phyloP scores from a whole-genome alignment of 2,888 invertebrate species.

The Drymonia ruficornis region DNA sequence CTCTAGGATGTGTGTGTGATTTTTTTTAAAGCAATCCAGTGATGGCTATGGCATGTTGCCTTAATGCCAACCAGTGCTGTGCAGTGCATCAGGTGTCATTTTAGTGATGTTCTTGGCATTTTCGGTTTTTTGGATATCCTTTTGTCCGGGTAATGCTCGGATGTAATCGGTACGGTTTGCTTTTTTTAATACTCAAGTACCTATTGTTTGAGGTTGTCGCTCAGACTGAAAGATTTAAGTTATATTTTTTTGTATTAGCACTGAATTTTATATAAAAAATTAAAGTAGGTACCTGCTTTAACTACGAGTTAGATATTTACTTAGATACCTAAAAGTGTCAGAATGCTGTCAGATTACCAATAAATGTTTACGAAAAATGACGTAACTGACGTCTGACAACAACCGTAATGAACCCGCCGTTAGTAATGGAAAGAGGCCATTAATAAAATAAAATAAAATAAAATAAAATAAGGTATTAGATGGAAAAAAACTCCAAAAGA shows the following conservation, averaged over 20 bases:
- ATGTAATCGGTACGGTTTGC: conserved; percentile 46
- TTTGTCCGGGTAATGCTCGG: conserved; percentile 52
- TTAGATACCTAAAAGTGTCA: too few species aligned
- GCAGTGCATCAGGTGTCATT: conserved; percentile 42
- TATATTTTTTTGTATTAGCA: background rate
- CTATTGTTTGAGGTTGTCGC: conserved; percentile 38
- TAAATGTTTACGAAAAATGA: background rate
- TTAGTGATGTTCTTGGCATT: conserved; percentile 58
- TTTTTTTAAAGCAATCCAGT: conserved; percentile 37
- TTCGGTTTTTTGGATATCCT: conserved; percentile 52
- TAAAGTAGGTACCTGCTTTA: too few species aligned
- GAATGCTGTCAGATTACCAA: too few species aligned
- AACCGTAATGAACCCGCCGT: background rate
- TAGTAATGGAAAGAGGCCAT: too few species aligned
- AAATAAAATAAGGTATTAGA: too few species aligned
- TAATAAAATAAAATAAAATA: too few species aligned
- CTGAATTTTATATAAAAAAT: too few species aligned
- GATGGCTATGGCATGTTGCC: conserved; percentile 47
- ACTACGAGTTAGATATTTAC: too few species aligned
- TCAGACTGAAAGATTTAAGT: conserved; percentile 14
- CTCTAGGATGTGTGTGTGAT: conserved; percentile 46
- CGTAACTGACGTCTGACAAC: background rate
- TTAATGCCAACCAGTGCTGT: conserved; percentile 38
- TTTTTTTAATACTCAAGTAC: conserved; percentile 30
- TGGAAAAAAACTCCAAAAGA: background rate